Percentiles rank a stretch among this genome's conserved stretches.
Conservation (phyloP, 2,797 vertebrate genomes). For the Chanos chanos region DNA sequence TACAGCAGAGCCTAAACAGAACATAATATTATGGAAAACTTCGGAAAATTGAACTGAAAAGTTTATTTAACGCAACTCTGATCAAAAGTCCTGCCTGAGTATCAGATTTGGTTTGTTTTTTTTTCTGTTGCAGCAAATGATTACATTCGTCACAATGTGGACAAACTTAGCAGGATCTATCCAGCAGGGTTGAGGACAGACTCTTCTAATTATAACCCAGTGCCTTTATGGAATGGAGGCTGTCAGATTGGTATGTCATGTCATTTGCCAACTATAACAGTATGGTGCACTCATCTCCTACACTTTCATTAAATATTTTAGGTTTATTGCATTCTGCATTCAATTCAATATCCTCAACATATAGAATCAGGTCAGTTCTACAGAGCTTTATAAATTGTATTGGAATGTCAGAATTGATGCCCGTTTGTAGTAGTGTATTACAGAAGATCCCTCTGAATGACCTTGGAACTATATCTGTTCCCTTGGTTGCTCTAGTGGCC, state of each 20-base stretch:
- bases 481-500: slow-evolving; percentile 84
- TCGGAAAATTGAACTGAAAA: no score
- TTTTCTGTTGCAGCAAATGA: slow-evolving; percentile 62
- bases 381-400: no score
- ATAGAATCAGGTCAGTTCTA: no score
- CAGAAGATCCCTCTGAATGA: no score
- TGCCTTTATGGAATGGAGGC: slow-evolving; percentile 89
- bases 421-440: no score
- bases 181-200: slow-evolving; percentile 85
- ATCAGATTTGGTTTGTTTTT: neutral
- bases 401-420: neutral
- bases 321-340: no score
- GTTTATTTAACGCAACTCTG: neutral
- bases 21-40: neutral
- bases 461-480: no score
- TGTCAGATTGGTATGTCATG: slow-evolving; percentile 75
- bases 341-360: no score
- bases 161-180: slow-evolving; percentile 89
- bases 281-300: no score
- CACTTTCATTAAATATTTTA: no score
- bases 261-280: no score
- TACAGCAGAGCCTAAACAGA: neutral
- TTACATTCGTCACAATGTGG: slow-evolving; percentile 80
- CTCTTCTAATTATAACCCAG: slow-evolving; percentile 91
- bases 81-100: neutral